These are phyloP conservation scores for Halisarca cf. caerulea DNA, from an alignment of 37 sponge, comb jelly and placozoan species.

Conservation along the genomic window DNA sequence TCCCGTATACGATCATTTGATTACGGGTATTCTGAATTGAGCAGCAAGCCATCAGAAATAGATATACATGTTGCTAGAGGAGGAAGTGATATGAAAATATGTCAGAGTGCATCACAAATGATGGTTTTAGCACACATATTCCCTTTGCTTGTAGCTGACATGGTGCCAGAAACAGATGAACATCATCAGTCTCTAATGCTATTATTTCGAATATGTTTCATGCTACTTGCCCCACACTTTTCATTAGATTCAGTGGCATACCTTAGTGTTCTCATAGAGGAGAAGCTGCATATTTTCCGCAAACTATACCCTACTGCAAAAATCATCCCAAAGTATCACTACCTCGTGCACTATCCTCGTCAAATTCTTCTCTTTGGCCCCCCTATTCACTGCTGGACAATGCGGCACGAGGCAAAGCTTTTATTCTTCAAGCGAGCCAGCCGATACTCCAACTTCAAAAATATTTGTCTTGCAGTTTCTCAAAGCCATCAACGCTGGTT, in stretches of 20 bases:
- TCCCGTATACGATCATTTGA: constrained; percentile 5
- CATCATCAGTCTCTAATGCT: constrained; percentile 32
- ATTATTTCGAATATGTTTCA: constrained; percentile 23
- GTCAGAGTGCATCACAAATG: constrained; percentile 38
- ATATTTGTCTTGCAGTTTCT: constrained; percentile 9
- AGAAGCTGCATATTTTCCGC: constrained; percentile 10
- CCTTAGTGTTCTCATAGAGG: constrained; percentile 25
- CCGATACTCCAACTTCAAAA: no score
- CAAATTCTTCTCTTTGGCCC: constrained; percentile 31
- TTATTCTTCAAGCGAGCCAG: no score
- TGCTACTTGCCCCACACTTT: constrained; percentile 8
- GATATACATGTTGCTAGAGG: neutral
- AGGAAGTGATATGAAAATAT: constrained; percentile 22
- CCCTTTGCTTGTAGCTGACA: constrained; percentile 47
- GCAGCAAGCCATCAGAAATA: constrained; percentile 7
- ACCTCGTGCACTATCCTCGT: constrained; percentile 43
- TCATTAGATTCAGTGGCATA: constrained; percentile 10
- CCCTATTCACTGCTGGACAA: no score
- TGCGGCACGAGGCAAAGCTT: no score
- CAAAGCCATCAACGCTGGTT: constrained; percentile 31
- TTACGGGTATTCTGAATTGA: no score
- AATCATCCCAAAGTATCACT: constrained; percentile 32
- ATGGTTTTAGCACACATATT: constrained; percentile 7
- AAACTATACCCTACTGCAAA: neutral
- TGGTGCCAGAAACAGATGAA: constrained; percentile 35